Evolutionary conservation across 2,888 invertebrate genomes (phyloP).

Genomic region (Tolmerus cingulatus): DNA sequence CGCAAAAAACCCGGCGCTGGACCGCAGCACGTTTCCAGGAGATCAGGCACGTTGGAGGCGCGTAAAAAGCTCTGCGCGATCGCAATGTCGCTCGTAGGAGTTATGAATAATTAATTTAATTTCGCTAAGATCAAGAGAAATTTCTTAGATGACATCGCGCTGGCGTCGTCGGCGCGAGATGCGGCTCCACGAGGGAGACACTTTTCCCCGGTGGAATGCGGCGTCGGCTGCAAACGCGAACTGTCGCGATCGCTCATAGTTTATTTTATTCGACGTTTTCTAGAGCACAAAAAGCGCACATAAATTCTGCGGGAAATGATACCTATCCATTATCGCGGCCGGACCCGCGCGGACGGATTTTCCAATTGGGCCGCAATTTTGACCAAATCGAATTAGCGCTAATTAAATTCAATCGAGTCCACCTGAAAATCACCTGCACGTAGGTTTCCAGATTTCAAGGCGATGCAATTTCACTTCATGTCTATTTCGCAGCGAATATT

Average conservation of each 20-base stretch:
- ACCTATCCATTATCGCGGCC: neutral
- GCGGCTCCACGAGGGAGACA: neutral
- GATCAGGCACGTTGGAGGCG: neutral
- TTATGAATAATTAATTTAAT: slow-evolving; percentile 37
- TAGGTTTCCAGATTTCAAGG: neutral
- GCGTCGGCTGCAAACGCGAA: neutral
- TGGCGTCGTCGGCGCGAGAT: neutral
- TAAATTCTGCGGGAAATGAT: neutral
- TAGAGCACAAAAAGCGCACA: slow-evolving; percentile 21
- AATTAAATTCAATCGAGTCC: neutral
- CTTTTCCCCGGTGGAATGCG: slow-evolving; percentile 17
- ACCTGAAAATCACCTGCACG: neutral
- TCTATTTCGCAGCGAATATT: neutral
- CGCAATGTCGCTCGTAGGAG: neutral
- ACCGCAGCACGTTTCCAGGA: neutral
- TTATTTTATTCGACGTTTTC: slow-evolving; percentile 16
- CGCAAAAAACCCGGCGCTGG: neutral
- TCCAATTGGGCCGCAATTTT: neutral
- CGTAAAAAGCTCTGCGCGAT: neutral
- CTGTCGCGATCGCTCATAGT: slow-evolving; percentile 25
- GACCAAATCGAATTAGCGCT: slow-evolving; percentile 11
- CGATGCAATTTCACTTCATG: neutral
- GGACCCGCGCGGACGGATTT: neutral
- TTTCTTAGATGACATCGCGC: slow-evolving; percentile 1
- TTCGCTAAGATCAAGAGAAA: slow-evolving; percentile 14